Evolutionary conservation across 2,797 vertebrate genomes (phyloP).

Genomic region (Numenius phaeopus): DNA sequence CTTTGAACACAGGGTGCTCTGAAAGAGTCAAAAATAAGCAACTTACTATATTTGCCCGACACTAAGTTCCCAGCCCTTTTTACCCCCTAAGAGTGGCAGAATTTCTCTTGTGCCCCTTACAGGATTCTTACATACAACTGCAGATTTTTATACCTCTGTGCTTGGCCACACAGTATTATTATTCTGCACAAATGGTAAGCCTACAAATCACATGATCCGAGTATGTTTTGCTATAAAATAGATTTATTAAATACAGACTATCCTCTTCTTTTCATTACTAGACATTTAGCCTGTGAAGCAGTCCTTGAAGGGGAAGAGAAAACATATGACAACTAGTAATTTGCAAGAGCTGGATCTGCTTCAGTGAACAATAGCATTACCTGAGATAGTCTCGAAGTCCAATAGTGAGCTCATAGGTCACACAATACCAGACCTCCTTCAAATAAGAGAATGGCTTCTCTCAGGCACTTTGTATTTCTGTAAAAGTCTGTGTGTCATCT

Average conservation of each 20-base stretch:
- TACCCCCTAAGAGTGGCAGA: not conserved
- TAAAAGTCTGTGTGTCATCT: not conserved
- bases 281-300: conserved; percentile 68
- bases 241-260: conserved; percentile 73
- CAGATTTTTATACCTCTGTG: not conserved
- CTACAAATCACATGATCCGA: conserved; percentile 37
- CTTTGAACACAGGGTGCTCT: not conserved
- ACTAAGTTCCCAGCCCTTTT: not conserved
- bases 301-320: conserved; percentile 66
- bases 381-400: conserved; percentile 40
- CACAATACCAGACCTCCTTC: conserved; percentile 23
- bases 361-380: conserved; percentile 71
- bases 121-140: not conserved
- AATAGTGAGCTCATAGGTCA: conserved; percentile 60
- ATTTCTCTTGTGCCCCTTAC: not conserved
- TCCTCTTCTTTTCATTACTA: conserved; percentile 69
- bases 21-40: not conserved
- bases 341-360: conserved; percentile 69
- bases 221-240: conserved; percentile 59
- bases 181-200: not conserved
- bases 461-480: conserved; percentile 27
- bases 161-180: conserved; percentile 37
- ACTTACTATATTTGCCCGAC: not conserved
- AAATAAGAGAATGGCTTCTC: conserved; percentile 32
- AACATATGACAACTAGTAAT: conserved; percentile 68